phyloP scores from a whole-genome alignment of 2,797 vertebrate genomes.

The Champsocephalus esox region DNA sequence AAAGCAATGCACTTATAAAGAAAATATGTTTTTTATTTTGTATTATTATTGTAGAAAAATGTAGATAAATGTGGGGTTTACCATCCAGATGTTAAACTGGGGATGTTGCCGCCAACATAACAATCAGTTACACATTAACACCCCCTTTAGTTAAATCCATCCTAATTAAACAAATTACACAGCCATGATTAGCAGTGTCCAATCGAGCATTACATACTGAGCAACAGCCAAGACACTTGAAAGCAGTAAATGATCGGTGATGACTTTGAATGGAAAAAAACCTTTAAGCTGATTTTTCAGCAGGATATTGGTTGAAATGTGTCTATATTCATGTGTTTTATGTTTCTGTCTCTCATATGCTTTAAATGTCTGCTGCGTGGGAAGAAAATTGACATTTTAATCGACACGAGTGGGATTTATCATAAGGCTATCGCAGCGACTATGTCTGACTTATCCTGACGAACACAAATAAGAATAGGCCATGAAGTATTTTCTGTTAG shows the following conservation, averaged over 20 bases:
- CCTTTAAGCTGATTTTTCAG: constrained; percentile 6
- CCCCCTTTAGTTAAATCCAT: constrained; percentile 9
- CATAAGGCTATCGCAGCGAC: not conserved
- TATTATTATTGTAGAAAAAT: not conserved
- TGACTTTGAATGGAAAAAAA: constrained; percentile 23
- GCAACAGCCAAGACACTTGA: constrained; percentile 33
- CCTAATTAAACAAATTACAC: constrained; percentile 44
- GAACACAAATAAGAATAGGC: not conserved
- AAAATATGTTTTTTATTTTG: not conserved
- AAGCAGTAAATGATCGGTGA: constrained; percentile 30
- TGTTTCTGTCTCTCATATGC: not conserved
- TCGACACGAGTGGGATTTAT: not conserved
- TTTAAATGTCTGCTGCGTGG: not conserved
- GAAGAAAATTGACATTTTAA: not conserved
- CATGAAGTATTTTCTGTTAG: no score
- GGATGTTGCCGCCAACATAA: constrained; percentile 12
- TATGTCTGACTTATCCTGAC: not conserved
- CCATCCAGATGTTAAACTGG: constrained; percentile 12
- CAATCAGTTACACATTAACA: constrained; percentile 23
- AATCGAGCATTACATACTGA: constrained; percentile 30
- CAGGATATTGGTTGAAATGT: not conserved
- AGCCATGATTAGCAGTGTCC: constrained; percentile 42
- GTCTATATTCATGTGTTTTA: not conserved
- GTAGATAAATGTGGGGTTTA: not conserved
- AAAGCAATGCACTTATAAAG: not conserved